phyloP scores from a whole-genome alignment of 2,888 invertebrate species.

The Biston stratarius region DNA sequence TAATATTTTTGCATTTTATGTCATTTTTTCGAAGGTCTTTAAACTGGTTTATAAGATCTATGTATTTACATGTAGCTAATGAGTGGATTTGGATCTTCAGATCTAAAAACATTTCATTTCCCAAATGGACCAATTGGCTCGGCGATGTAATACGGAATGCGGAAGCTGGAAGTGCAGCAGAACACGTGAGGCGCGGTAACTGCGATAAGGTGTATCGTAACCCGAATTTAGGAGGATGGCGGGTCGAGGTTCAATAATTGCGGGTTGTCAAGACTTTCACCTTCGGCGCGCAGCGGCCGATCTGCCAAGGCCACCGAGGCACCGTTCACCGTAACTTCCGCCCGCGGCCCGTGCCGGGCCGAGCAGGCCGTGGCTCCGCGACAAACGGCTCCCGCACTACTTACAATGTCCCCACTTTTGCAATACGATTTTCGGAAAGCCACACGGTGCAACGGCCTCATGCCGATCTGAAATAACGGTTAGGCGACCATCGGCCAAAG shows the following conservation, averaged over 20 bases:
- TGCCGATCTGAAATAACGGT: slow-evolving; percentile 57
- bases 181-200: slow-evolving; percentile 49
- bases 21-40: not conserved
- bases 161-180: slow-evolving; percentile 59
- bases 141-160: slow-evolving; percentile 53
- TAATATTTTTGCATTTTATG: not conserved
- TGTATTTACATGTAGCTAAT: no score
- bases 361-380: slow-evolving; percentile 39
- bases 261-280: slow-evolving; percentile 82
- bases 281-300: slow-evolving; percentile 79
- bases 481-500: slow-evolving; percentile 50
- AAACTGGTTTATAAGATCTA: not conserved
- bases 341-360: slow-evolving; percentile 58
- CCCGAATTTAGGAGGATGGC: slow-evolving; percentile 75
- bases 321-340: slow-evolving; percentile 78
- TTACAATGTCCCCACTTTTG: slow-evolving; percentile 59
- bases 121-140: slow-evolving; percentile 24
- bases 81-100: not conserved
- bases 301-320: slow-evolving; percentile 76
- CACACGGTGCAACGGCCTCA: slow-evolving; percentile 63
- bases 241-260: slow-evolving; percentile 83
- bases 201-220: slow-evolving; percentile 54
- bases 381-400: slow-evolving; percentile 51
- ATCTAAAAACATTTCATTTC: slow-evolving; percentile 1
- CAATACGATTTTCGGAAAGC: slow-evolving; percentile 73